A percentile compares a stretch with the other conserved stretches of the same genome.
phyloP scores from a whole-genome alignment of 2,113 vertebrate genomes.

The Corythornis cristatus region DNA sequence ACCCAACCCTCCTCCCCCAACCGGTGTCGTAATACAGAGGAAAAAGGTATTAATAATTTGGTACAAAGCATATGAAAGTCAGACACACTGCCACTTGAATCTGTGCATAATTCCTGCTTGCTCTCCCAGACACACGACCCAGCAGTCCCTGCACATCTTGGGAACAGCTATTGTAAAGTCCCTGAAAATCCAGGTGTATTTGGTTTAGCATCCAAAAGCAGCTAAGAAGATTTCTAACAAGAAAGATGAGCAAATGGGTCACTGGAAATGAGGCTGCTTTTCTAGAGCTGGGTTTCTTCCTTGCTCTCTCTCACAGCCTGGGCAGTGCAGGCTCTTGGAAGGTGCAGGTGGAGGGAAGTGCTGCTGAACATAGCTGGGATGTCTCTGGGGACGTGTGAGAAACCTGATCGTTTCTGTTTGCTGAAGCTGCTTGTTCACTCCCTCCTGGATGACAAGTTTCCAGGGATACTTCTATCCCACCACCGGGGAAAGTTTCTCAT shows the following conservation, averaged over 20 bases:
- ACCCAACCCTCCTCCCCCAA: too few relatives aligned
- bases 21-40: background rate
- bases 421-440: background rate
- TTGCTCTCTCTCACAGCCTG: background rate
- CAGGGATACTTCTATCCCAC: background rate
- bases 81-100: background rate
- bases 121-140: background rate
- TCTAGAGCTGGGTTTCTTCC: background rate
- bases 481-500: background rate
- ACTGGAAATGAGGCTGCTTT: background rate
- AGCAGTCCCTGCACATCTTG: background rate
- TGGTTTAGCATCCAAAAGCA: background rate
- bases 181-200: background rate
- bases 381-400: background rate
- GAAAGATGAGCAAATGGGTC: background rate
- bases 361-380: background rate
- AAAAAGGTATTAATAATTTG: background rate
- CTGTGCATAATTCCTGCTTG: background rate
- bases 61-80: background rate
- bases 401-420: background rate
- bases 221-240: background rate
- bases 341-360: background rate
- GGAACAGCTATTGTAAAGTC: background rate
- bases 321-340: background rate
- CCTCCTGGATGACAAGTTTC: background rate